Base-by-base conservation (phyloP, 2,797 vertebrate genomes). In the Sebastes alutus region DNA sequence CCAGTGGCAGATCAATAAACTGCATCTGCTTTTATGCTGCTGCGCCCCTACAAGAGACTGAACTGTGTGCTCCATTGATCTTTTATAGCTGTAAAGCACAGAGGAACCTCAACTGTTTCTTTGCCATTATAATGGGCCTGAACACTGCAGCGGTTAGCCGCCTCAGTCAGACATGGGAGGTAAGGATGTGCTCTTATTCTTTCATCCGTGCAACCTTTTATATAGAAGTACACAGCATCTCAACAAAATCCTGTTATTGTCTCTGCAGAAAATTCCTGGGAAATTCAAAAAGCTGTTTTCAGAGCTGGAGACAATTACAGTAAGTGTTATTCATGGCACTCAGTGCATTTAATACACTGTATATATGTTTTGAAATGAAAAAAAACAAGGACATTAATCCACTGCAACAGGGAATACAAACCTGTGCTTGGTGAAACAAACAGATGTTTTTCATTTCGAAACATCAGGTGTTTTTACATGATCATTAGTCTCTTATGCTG, bases 261-360 rank as follows among this genome's bases (percentile, higher is more conserved):
- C n/a, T 42, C 80, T 90, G 83, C 91, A 99, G 98, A 99, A 99
- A 97, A 97, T 99, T 89, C 97, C 98, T 82, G 98, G 98, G 38
- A 99, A 98, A 93, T 99, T 99, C 92, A 99, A 97, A 95, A 99
- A 97, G 94, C 95, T 98, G 91, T 99, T 99, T 93, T 97, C 97
- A 23, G 98, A 99, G 93, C 96, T 99, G 89, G 98, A 99, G 94
- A 96, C 95, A 72, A 90, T 99, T 92, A 99, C 98, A 7, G 98
- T 99, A 96, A 97, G 98, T 97, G 12, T 11, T 7, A 61, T 75
- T 22, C 13, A n/a, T 35, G 7, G 7, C 33, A 30, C 58, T 18
- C 10, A 1, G 23, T 25, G 5, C n/a, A 38, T 52, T 52, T 20
- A 46, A n/a, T 1, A 62, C 3, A 27, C 27, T 16, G 18, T 12